Base-by-base conservation (phyloP, 2,888 invertebrate species). In the Anodontia alba region DNA sequence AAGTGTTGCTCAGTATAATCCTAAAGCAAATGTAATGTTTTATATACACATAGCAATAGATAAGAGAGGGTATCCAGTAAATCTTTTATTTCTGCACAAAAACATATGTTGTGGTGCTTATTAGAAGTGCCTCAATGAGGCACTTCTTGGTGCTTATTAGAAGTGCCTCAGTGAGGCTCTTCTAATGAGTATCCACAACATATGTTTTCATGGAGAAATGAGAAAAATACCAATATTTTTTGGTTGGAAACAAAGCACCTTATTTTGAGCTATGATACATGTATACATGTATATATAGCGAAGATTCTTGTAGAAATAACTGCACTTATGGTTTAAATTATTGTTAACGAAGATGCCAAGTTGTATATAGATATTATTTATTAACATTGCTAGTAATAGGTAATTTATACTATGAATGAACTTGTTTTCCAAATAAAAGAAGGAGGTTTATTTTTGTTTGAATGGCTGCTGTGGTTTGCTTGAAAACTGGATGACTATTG, bases 21-120 rank as follows among this genome's bases (percentile, higher is more conserved):
- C 57, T 29, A 57, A 57, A 57, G 57, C 57, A 57, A 29, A 26
- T 49, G 57, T 57, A 57, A 29, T 57, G 57, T 57, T 57, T 57
- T 57, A 57, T 57, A 57, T 26, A 57, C 29, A n/a, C n/a, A n/a
- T n/a, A 51, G 15, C 10, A 51, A 51, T 51, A 51, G 10, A 5
- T 51, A n/a, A n/a, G n/a, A n/a, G n/a, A 43, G 43, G n/a, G n/a
- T n/a, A n/a, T n/a, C n/a, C n/a, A n/a, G n/a, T n/a, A n/a, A n/a
- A n/a, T n/a, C n/a, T n/a, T n/a, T n/a, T n/a, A n/a, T n/a, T n/a
- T n/a, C n/a, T n/a, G n/a, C n/a, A n/a, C n/a, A n/a, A n/a, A n/a
- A n/a, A n/a, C n/a, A n/a, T n/a, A n/a, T n/a, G n/a, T n/a, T n/a
- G n/a, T n/a, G n/a, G n/a, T n/a, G n/a, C n/a, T n/a, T n/a, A n/a